phyloP scores from a whole-genome alignment of 2,888 invertebrate species.

The Penaeus monodon region DNA sequence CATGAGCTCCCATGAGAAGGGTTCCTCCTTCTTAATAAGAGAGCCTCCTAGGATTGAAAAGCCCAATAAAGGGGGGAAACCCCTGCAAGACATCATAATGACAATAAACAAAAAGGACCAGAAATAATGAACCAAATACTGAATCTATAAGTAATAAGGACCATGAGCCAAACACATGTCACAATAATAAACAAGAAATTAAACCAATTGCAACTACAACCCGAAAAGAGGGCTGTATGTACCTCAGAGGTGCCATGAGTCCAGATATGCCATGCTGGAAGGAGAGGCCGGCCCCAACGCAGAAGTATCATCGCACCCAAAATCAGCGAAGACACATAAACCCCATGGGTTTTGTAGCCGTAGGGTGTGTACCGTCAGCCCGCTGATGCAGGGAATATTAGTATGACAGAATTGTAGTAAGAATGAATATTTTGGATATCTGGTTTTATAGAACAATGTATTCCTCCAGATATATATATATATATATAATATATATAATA shows the following conservation, averaged over 20 bases:
- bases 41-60: conserved; percentile 90
- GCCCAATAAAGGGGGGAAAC: conserved; percentile 75
- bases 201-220: background rate
- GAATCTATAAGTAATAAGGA: too few species aligned
- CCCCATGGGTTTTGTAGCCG: conserved; percentile 95
- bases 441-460: too few species aligned
- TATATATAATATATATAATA: too few species aligned
- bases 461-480: too few species aligned
- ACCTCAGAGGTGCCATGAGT: conserved; percentile 91
- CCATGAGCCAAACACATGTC: too few species aligned
- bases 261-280: conserved; percentile 95
- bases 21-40: conserved; percentile 90
- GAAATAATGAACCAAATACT: background rate
- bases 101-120: background rate
- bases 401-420: too few species aligned
- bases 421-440: too few species aligned
- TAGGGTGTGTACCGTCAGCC: conserved; percentile 93
- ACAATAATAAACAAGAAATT: too few species aligned
- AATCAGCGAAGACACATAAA: conserved; percentile 96
- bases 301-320: conserved; percentile 99
- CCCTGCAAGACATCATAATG: conserved; percentile 37
- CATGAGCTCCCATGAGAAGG: conserved; percentile 87
- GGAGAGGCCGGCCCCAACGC: conserved; percentile 86
- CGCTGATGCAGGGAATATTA: conserved; percentile 71
- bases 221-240: conserved; percentile 64